A percentile compares a stretch with the other conserved stretches of the same genome.
phyloP scores from a whole-genome alignment of 2,797 vertebrate genomes.

The Heteromormyrus szaboi region DNA sequence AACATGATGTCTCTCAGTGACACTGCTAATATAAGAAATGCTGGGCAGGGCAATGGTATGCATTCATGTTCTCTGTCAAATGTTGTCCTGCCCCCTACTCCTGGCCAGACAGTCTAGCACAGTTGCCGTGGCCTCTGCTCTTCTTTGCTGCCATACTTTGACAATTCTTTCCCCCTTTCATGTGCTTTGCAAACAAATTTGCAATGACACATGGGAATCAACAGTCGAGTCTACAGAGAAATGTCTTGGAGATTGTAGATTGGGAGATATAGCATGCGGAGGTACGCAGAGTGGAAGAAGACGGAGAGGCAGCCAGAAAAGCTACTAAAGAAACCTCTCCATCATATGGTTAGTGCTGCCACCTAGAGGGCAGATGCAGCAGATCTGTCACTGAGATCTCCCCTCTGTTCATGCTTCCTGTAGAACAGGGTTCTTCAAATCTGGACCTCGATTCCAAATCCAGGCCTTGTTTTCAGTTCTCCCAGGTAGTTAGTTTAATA shows the following conservation, averaged over 20 bases:
- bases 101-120: neutral
- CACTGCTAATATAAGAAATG: neutral
- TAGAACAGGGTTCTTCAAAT: too few species aligned
- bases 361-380: conserved; percentile 65
- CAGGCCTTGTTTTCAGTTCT: too few species aligned
- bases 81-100: neutral
- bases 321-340: neutral
- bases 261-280: neutral
- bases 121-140: neutral
- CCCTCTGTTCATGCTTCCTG: neutral
- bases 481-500: too few species aligned
- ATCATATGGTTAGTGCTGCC: conserved; percentile 63
- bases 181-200: neutral
- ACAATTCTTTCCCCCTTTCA: neutral
- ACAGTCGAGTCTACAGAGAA: neutral
- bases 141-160: neutral
- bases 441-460: too few species aligned
- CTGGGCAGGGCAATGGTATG: neutral
- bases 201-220: neutral
- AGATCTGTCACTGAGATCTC: neutral
- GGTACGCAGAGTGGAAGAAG: neutral
- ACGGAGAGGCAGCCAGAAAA: neutral
- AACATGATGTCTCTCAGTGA: neutral
- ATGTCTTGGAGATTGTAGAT: neutral
- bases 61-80: neutral